Evolutionary conservation across 2,888 invertebrate genomes (phyloP), one percentile per base, ranked within the genome.

Genomic region (Fissipunctia ypsillon): DNA sequence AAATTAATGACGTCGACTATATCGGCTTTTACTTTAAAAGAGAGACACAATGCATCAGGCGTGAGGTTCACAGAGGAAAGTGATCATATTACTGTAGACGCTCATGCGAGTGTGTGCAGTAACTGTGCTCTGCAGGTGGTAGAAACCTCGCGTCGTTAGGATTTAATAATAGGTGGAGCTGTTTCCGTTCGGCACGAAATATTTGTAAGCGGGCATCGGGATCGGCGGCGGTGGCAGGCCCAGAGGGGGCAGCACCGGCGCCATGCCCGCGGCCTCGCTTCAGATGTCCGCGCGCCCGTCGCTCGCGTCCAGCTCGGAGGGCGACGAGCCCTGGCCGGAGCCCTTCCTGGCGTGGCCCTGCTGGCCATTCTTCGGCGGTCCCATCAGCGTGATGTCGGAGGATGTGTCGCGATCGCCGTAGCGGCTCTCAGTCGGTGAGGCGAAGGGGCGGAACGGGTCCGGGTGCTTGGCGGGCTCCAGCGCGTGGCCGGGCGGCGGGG

Each of bases 371-470:
- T 95, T 94, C 25, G 96, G 95, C 54, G 94, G 94, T 50, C 95
- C 95, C 95, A 95, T 96, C 31, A 95, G 95, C 38, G 93, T 94
- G 12, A 93, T 91, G 54, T 95, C 94, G 3, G 93, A 83, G 54
- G 91, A 86, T 56, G 97, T 91, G 91, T 97, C 97, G 92, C 97
- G 97, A 96, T 98, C 94, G 95, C 97, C 94, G 96, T 97, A 97
- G 96, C 98, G 96, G 94, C 96, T 95, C 78, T 96, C 96, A 54
- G 96, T 95, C 6, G 97, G 97, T 35, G 97, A 97, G 22, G 97
- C 96, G 95, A 91, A 97, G 90, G 89, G 97, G 94, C 95, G 96
- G 96, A 95, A 96, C 14, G 96, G 95, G 78, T 96, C 97, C 89
- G 89, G 91, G 83, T 91, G 96, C 88, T 94, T 97, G 83, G 94